Evolutionary conservation across 2,113 vertebrate genomes (phyloP).

Genomic region (Centropus bengalensis): DNA sequence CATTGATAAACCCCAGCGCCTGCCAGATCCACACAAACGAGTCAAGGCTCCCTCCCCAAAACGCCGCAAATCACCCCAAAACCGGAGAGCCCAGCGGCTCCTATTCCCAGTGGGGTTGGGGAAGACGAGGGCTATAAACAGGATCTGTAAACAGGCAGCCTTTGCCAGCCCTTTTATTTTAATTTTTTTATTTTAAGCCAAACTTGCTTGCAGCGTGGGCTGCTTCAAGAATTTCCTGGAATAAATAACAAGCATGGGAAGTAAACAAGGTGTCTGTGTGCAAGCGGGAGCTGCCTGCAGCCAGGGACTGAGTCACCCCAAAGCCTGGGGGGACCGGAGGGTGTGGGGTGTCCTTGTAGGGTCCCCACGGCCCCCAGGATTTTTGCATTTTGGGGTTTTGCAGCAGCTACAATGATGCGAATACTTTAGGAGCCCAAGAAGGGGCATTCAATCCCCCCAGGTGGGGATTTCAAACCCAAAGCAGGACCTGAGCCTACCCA

Average conservation of each 20-base stretch:
- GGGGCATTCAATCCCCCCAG: accelerated
- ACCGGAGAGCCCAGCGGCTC: accelerated
- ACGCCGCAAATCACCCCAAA: neutral
- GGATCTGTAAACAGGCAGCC: neutral
- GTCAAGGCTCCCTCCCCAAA: neutral
- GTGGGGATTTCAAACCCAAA: neutral
- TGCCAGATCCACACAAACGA: accelerated
- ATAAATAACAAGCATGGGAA: slow-evolving; percentile 44
- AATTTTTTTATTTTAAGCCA: slow-evolving; percentile 29
- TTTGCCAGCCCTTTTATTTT: neutral
- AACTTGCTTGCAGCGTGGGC: slow-evolving; percentile 8
- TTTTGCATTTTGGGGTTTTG: neutral
- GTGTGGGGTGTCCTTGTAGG: accelerated
- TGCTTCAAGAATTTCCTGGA: slow-evolving; percentile 62
- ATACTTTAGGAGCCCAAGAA: neutral
- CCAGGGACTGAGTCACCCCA: neutral
- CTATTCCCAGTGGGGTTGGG: neutral
- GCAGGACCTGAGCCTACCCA: neutral
- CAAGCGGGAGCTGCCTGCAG: neutral
- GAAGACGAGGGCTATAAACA: neutral
- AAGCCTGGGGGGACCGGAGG: neutral
- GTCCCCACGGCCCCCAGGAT: neutral
- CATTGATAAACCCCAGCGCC: neutral
- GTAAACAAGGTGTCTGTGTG: slow-evolving; percentile 45
- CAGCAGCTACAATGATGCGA: neutral